Conservation (phyloP, 1,140 invertebrate genomes). For the Oreohelix idahoensis region DNA sequence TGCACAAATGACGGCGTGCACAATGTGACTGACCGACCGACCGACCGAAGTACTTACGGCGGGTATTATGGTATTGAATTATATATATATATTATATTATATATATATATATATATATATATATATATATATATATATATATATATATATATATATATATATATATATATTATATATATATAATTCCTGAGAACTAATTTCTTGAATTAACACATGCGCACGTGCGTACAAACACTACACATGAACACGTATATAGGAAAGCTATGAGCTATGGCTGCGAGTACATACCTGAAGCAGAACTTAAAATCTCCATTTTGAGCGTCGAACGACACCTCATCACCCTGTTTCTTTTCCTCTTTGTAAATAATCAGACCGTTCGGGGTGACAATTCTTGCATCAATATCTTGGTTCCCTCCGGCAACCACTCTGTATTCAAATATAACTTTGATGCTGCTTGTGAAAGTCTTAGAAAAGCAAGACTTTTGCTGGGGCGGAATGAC, state of each 20-base stretch:
- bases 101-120: no score
- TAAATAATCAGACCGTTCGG: slow-evolving; percentile 31
- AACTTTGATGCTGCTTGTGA: slow-evolving; percentile 19
- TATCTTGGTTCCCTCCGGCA: slow-evolving; percentile 27
- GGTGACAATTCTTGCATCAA: slow-evolving; percentile 26
- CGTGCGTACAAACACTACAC: background rate
- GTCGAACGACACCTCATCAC: slow-evolving; percentile 21
- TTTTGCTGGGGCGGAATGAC: background rate
- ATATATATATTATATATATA: no score
- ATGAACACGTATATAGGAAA: background rate
- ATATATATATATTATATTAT: no score
- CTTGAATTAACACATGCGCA: no score
- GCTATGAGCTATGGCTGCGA: background rate
- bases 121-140: no score
- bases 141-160: no score
- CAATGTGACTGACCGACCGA: no score
- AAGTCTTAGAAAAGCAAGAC: slow-evolving; percentile 29
- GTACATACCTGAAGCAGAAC: slow-evolving; percentile 30
- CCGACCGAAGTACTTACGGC: no score
- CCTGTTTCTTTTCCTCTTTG: background rate
- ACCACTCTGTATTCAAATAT: slow-evolving; percentile 23
- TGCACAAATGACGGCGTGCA: no score
- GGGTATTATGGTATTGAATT: no score
- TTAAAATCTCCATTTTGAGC: slow-evolving; percentile 34
- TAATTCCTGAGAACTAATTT: no score